These are phyloP conservation scores for Ibidorhyncha struthersii DNA, from an alignment of 2,113 vertebrate species.

Conservation along the genomic window DNA sequence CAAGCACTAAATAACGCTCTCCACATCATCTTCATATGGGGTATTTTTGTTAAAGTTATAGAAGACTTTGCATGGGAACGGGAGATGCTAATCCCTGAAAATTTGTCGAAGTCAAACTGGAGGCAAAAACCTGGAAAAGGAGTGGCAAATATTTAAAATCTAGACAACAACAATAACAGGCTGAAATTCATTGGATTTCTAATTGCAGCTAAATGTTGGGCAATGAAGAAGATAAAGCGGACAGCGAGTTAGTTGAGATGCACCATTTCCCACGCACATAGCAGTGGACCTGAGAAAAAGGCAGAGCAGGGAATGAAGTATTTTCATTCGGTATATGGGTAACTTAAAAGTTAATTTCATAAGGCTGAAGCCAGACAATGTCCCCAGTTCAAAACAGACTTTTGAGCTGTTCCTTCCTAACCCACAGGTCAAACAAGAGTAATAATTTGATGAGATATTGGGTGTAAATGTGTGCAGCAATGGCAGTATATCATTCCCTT, in stretches of 20 bases:
- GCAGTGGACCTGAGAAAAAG: neutral
- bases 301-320: neutral
- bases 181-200: neutral
- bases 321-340: neutral
- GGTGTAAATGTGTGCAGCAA: neutral
- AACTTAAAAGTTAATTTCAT: neutral
- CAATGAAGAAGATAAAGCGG: neutral
- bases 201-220: neutral
- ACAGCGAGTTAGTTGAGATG: neutral
- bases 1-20: neutral
- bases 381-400: neutral
- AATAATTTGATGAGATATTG: neutral
- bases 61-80: neutral
- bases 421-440: neutral
- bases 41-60: neutral
- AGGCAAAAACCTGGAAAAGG: neutral
- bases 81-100: neutral
- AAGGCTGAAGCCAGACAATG: neutral
- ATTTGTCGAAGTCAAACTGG: neutral
- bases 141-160: neutral
- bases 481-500: neutral
- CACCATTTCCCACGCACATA: accelerated
- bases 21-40: neutral
- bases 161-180: neutral
- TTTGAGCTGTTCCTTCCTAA: neutral